phyloP scores from a whole-genome alignment of 2,888 invertebrate genomes.

The Limnephilus auricula region DNA sequence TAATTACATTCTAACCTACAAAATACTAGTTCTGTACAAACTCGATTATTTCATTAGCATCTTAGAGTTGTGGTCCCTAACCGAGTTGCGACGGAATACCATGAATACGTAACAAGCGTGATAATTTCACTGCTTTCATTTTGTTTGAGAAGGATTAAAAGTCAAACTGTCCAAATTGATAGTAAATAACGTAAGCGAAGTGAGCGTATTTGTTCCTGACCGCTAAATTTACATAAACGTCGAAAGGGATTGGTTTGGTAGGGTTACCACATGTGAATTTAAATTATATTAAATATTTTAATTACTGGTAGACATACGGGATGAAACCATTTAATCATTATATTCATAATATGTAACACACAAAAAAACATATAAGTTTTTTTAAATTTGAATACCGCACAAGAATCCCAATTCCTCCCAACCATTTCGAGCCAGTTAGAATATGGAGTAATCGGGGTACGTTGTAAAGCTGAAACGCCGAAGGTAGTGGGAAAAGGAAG shows the following conservation, averaged over 20 bases:
- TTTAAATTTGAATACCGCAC: too few species aligned
- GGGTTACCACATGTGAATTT: background rate
- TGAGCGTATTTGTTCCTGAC: slow-evolving; percentile 42
- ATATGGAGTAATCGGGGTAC: too few species aligned
- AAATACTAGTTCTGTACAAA: background rate
- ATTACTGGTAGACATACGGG: too few species aligned
- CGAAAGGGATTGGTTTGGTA: slow-evolving; percentile 22
- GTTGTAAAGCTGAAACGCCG: too few species aligned
- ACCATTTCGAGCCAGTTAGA: too few species aligned
- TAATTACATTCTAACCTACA: background rate
- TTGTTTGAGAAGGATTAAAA: slow-evolving; percentile 45
- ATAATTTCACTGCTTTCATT: slow-evolving; percentile 25
- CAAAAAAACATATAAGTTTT: too few species aligned
- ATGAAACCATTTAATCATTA: too few species aligned
- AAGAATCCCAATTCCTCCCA: too few species aligned
- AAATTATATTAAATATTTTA: background rate
- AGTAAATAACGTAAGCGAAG: slow-evolving; percentile 40
- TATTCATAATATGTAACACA: too few species aligned
- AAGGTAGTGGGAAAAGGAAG: too few species aligned
- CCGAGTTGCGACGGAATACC: background rate
- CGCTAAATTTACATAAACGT: slow-evolving; percentile 43
- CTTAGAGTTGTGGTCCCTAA: background rate
- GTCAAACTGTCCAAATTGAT: slow-evolving; percentile 45
- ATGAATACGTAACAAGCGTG: background rate
- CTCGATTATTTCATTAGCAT: background rate